Percentiles rank a stretch among this genome's conserved stretches.
phyloP scores from a whole-genome alignment of 2,888 invertebrate species.

The Incurvaria masculella region DNA sequence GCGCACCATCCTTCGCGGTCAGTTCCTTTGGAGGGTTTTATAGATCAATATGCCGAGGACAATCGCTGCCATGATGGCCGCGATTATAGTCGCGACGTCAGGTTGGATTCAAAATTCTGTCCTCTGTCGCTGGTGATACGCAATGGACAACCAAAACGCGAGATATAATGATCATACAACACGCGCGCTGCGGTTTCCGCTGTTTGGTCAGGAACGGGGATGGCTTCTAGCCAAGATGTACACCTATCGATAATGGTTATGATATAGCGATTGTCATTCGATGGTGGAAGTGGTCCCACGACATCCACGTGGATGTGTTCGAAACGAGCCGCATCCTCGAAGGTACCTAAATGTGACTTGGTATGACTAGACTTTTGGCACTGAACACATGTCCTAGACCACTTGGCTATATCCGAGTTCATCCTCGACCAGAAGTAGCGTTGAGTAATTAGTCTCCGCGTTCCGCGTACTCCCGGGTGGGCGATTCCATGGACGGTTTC shows the following conservation, averaged over 20 bases:
- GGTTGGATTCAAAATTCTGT: no score
- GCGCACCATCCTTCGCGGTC: no score
- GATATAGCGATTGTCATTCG: neutral
- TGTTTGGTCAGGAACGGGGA: neutral
- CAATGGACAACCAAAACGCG: no score
- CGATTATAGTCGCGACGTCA: no score
- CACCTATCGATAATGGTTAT: neutral
- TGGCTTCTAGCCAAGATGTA: neutral
- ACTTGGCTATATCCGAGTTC: neutral
- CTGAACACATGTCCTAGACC: neutral
- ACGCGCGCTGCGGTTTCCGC: neutral
- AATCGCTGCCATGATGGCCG: no score
- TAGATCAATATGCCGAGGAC: no score
- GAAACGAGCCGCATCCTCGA: no score
- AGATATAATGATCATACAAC: no score
- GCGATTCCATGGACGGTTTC: neutral
- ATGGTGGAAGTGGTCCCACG: neutral
- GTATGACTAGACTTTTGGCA: neutral
- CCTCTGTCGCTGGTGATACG: no score
- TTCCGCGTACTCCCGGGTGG: neutral
- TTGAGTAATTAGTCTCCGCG: neutral
- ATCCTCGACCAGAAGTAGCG: neutral
- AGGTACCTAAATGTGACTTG: no score
- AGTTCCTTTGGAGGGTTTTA: no score
- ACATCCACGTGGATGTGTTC: neutral